Base-by-base conservation (phyloP, 2,888 invertebrate species). In the Lydus trimaculatus region DNA sequence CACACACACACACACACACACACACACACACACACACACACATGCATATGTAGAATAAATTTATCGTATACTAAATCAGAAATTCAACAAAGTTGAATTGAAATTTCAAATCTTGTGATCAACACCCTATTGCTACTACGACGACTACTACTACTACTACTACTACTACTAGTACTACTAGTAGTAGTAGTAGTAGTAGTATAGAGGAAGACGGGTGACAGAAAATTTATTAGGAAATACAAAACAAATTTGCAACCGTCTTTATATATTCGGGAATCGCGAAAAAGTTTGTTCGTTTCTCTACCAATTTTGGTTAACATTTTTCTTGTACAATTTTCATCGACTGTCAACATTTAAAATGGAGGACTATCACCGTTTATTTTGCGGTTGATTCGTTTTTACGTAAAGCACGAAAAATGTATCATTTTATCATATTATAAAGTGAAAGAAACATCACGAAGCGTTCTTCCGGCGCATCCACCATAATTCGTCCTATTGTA, bases 401-500 rank as follows among this genome's bases (percentile, higher is more conserved):
- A 33, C 23, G 39, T 61, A 23, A 23, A 13, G 23, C 2, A 13
- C 13, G n/a, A 43, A n/a, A n/a, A n/a, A 43, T 43, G 3, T 23
- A 20, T 11, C 23, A 8, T 52, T 52, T 52, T 4, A 23, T 52
- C 23, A 36, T 61, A 13, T 62, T 33, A 31, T 4, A 11, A 31
- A 58, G 4, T 8, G 28, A 59, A 20, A 6, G n/a, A n/a, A 56
- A 28, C 3, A 56, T 1, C 7, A 13, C 4, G 15, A 56, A 65
- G 33, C 23, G 33, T 23, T 23, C n/a, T 52, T 33, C 63, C 63
- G 63, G 63, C 63, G 63, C 67, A 58, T 63, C 59, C 59, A 33
- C 67, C 59, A 67, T 59, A 63, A 67, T 67, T 67, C 31, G 36
- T 60, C 20, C 60, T 60, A 33, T 60, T 60, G 60, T 60, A 33